Percentiles rank a stretch among this genome's conserved stretches.
Evolutionary conservation across 1,140 invertebrate genomes (phyloP).

Genomic region (Nixonia krombeini): DNA sequence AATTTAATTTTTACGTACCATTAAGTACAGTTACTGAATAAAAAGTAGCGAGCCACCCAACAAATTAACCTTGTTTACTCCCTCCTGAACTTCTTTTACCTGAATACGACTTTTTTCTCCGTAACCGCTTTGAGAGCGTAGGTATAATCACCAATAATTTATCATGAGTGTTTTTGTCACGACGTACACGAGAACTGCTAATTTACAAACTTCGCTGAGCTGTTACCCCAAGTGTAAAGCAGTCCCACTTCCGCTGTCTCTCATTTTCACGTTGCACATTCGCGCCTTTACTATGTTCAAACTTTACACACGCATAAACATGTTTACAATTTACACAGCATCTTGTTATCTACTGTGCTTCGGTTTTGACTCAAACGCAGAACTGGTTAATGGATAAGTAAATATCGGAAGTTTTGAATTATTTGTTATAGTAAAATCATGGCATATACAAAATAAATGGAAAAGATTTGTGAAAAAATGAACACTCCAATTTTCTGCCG

Average conservation of each 20-base stretch:
- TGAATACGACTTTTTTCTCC: slow-evolving; percentile 4
- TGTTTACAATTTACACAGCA: neutral
- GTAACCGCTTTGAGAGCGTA: neutral
- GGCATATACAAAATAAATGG: too few species aligned
- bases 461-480: too few species aligned
- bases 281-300: slow-evolving; percentile 27
- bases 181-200: slow-evolving; percentile 29
- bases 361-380: too few species aligned
- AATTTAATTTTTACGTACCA: slow-evolving; percentile 26
- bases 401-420: too few species aligned
- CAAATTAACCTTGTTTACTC: slow-evolving; percentile 28
- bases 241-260: slow-evolving; percentile 11
- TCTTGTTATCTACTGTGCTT: neutral
- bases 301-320: neutral
- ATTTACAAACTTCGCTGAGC: slow-evolving; percentile 48
- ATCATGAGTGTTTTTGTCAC: slow-evolving; percentile 48
- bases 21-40: slow-evolving; percentile 1
- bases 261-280: slow-evolving; percentile 20
- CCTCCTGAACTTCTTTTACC: slow-evolving; percentile 16
- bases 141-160: slow-evolving; percentile 47
- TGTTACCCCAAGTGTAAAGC: slow-evolving; percentile 26
- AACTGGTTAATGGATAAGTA: too few species aligned
- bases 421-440: too few species aligned
- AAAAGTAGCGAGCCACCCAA: slow-evolving; percentile 11
- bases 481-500: too few species aligned